phyloP scores from a whole-genome alignment of 2,113 vertebrate species.

The Orycteropus afer region DNA sequence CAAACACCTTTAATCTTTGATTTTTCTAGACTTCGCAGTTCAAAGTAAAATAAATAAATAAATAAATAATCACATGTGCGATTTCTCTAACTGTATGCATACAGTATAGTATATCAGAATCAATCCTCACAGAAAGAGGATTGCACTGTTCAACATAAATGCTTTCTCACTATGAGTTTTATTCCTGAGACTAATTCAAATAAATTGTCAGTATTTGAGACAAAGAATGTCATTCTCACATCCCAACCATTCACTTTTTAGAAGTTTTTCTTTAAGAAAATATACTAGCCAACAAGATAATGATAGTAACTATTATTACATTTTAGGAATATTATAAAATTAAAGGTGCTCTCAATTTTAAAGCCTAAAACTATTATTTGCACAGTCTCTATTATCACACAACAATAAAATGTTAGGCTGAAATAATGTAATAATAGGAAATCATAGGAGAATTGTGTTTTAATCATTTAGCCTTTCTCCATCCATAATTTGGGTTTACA shows the following conservation, averaged over 20 bases:
- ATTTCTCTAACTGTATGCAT: constrained; percentile 11
- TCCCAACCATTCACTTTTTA: neutral
- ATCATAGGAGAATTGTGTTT: neutral
- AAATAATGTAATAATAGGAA: neutral
- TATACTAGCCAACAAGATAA: neutral
- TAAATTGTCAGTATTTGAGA: constrained; percentile 34
- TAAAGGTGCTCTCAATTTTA: neutral
- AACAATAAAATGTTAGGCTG: neutral
- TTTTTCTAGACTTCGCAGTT: neutral
- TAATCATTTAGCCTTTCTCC: neutral
- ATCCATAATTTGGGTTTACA: neutral
- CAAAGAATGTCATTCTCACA: neutral
- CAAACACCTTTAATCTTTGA: constrained; percentile 55
- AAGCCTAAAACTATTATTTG: neutral
- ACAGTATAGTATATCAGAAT: constrained; percentile 47
- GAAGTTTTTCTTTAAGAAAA: neutral
- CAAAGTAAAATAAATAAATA: neutral
- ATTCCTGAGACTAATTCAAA: constrained; percentile 38
- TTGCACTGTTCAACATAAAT: neutral
- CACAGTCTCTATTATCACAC: neutral
- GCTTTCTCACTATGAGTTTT: neutral
- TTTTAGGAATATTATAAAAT: neutral
- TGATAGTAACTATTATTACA: neutral
- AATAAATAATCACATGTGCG: constrained; percentile 19
- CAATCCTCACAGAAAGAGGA: constrained; percentile 9